Evolutionary conservation across 2,113 vertebrate genomes (phyloP), one percentile per base, ranked within the genome.

Genomic region (Steatornis caripensis): DNA sequence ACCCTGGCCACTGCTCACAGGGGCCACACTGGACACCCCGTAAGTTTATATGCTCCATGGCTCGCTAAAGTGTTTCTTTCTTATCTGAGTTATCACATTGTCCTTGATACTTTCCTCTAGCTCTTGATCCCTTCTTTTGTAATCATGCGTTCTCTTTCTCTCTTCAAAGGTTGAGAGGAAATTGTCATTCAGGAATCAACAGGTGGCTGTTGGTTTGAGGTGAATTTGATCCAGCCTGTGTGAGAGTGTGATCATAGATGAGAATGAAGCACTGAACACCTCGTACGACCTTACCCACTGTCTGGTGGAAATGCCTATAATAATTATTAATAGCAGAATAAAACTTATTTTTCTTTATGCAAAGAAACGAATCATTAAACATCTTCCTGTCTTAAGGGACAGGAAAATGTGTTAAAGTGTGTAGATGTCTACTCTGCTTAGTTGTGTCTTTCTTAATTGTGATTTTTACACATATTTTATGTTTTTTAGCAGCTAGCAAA

Each of bases 11-110:
- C 41, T 5, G 10, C 37, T 10, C 61, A n/a, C 53, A 9, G 22
- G 0, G 4, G 9, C 10, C 1, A 1, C 5, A 16, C 20, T 3
- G 0, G 39, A 19, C n/a, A 30, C 27, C 16, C 10, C 0, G 2
- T 46, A 39, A 32, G 9, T 45, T 57, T 20, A 20, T 12, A 32
- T 30, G n/a, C 41, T 51, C 36, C 36, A 7, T n/a, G 36, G 10
- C 32, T 70, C 37, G 39, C 43, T 43, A 3, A 70, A 48, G 43
- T 20, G 15, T 13, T 45, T 21, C 46, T 54, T 57, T 34, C 4
- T 19, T 36, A 43, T 53, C 60, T 27, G 37, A 66, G 17, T 15
- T 55, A 39, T 6, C 46, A 10, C 17, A 7, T 32, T 70, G 39
- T 66, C 45, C 41, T 83, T 46, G 41, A 46, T 34, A 23, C 21